Conservation (phyloP, 2,888 invertebrate genomes). For the Cryptocephalus primarius region DNA sequence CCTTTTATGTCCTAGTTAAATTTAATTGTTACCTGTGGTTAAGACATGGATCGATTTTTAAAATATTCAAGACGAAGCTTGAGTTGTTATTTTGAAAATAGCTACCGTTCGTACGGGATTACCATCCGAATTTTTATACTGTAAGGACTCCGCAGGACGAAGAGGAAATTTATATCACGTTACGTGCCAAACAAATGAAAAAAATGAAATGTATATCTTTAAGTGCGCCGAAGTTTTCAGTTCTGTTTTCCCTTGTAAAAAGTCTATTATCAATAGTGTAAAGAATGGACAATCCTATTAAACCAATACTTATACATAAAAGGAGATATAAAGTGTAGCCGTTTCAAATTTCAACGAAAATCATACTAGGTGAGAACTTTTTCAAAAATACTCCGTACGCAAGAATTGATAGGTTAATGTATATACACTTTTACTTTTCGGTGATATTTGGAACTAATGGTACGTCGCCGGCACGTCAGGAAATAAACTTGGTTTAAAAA, state of each 20-base stretch:
- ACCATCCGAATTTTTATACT: too few species aligned
- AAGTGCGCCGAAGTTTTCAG: not conserved
- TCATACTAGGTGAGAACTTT: slow-evolving; percentile 7
- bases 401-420: slow-evolving; percentile 16
- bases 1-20: too few species aligned
- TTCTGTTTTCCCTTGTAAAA: not conserved
- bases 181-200: too few species aligned
- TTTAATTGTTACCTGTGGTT: too few species aligned
- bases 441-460: slow-evolving; percentile 30
- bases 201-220: too few species aligned
- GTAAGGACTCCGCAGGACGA: too few species aligned
- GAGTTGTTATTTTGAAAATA: too few species aligned
- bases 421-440: slow-evolving; percentile 25
- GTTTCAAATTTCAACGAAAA: slow-evolving; percentile 36
- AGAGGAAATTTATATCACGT: too few species aligned
- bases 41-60: too few species aligned
- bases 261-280: not conserved
- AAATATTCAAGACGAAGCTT: too few species aligned
- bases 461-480: slow-evolving; percentile 1
- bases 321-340: slow-evolving; percentile 15
- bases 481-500: not conserved
- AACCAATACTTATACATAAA: slow-evolving; percentile 4
- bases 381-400: slow-evolving; percentile 5
- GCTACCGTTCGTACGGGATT: too few species aligned
- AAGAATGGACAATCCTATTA: slow-evolving; percentile 20